Evolutionary conservation across 1,140 invertebrate genomes (phyloP).

Genomic region (Tribolium castaneum): DNA sequence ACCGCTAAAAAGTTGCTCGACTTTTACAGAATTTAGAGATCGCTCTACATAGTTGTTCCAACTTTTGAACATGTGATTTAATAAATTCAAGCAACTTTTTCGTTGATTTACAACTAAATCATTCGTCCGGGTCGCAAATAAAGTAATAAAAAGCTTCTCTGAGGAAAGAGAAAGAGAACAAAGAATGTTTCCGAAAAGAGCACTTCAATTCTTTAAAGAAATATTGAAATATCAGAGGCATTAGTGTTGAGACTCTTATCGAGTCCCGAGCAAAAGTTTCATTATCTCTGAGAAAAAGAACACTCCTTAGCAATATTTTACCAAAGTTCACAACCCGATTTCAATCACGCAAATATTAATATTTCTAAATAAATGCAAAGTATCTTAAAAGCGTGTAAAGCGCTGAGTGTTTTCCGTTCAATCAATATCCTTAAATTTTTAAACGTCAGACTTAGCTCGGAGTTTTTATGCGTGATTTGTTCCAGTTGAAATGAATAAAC

Average conservation of each 20-base stretch:
- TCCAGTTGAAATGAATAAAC: conserved; percentile 15
- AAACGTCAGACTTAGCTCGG: not conserved
- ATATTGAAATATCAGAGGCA: not conserved
- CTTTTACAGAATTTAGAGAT: not conserved
- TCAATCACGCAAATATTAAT: not conserved
- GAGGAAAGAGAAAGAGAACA: not conserved
- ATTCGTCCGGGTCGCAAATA: not conserved
- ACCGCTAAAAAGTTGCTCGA: not conserved
- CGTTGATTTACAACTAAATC: not conserved
- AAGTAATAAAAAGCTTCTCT: not conserved
- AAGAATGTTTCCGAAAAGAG: not conserved
- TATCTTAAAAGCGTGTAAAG: conserved; percentile 11
- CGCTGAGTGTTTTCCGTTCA: not conserved
- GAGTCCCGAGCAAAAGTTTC: not conserved
- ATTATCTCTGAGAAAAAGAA: not conserved
- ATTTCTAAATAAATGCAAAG: not conserved
- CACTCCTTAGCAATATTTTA: not conserved
- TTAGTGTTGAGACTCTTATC: not conserved
- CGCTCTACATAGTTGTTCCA: not conserved
- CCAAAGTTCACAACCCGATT: not conserved
- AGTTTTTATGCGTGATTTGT: conserved; percentile 21
- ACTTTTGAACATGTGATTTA: not conserved
- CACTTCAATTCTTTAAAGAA: not conserved
- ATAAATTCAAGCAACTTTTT: not conserved
- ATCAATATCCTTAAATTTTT: conserved; percentile 22